These are phyloP conservation scores for Parnassius smintheus DNA, from an alignment of 2,888 invertebrate species.

Conservation along the genomic window DNA sequence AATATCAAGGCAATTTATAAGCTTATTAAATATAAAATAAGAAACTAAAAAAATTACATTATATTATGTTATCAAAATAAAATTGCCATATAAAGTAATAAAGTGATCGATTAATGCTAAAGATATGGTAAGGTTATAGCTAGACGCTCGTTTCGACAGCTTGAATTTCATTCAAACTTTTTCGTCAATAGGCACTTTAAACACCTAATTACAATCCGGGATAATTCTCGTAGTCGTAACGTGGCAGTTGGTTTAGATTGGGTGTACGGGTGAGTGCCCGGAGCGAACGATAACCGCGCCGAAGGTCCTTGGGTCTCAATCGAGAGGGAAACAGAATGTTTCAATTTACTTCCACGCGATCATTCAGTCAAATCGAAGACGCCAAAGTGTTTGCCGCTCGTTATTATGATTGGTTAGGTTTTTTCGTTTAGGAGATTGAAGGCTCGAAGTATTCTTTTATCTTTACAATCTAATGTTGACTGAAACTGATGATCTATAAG, in stretches of 20 bases:
- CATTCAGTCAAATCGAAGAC: neutral
- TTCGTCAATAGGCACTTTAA: no score
- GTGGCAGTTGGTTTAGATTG: slow-evolving; percentile 17
- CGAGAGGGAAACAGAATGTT: slow-evolving; percentile 11
- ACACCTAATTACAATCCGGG: slow-evolving; percentile 9
- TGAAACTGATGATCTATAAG: no score
- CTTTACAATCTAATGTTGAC: neutral
- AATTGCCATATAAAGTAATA: no score
- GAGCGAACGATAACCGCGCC: slow-evolving; percentile 2
- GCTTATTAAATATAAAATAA: no score
- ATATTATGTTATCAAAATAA: no score
- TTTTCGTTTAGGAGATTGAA: neutral
- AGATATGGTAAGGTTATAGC: neutral
- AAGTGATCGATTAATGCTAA: neutral
- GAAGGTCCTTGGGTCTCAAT: slow-evolving; percentile 9
- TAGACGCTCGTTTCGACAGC: no score
- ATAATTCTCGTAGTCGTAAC: slow-evolving; percentile 5
- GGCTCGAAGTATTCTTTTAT: neutral
- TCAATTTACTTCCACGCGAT: slow-evolving; percentile 16
- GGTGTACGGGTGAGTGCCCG: slow-evolving; percentile 8
- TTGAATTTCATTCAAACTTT: no score
- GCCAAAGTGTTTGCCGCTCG: slow-evolving; percentile 1
- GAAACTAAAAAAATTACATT: no score
- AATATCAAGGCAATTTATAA: no score
- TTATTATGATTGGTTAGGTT: no score